Evolutionary conservation across 1,140 invertebrate genomes (phyloP).

Genomic region (Drosophila repleta): DNA sequence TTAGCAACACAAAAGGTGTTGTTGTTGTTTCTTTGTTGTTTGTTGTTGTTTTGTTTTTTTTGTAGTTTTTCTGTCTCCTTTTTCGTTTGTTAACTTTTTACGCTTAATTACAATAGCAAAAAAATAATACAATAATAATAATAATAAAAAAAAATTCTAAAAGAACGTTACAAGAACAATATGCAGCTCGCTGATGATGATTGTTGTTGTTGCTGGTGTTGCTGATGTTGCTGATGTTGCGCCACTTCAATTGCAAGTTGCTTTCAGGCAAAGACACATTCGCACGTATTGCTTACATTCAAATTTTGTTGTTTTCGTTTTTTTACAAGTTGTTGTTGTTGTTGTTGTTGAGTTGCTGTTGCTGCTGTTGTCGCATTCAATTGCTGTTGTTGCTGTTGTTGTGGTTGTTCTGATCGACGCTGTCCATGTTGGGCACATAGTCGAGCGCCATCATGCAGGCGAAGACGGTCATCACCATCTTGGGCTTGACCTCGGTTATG

Average conservation of each 20-base stretch:
- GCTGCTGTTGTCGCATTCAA: conserved; percentile 27
- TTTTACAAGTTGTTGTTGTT: conserved; percentile 28
- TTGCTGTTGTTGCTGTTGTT: conserved; percentile 74
- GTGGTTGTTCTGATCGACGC: conserved; percentile 81
- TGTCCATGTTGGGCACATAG: conserved; percentile 94
- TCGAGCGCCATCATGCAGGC: conserved; percentile 99
- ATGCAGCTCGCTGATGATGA: not conserved
- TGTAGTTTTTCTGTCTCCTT: not conserved
- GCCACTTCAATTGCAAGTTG: conserved; percentile 19
- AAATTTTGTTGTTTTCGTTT: no score
- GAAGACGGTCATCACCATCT: conserved; percentile 99
- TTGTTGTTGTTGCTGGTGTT: conserved; percentile 6
- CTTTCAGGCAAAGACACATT: conserved; percentile 23
- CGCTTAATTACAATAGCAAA: conserved; percentile 56
- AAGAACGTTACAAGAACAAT: conserved; percentile 32
- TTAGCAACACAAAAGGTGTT: conserved; percentile 21
- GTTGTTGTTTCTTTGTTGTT: not conserved
- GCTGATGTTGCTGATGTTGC: conserved; percentile 8
- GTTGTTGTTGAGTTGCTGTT: conserved; percentile 31
- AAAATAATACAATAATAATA: conserved; percentile 46
- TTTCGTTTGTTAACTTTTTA: conserved; percentile 26
- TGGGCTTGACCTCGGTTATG: conserved; percentile 98
- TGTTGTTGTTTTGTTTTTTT: conserved; percentile 20
- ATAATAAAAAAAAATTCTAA: conserved; percentile 27
- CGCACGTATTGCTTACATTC: conserved; percentile 9